Evolutionary conservation across 2,888 invertebrate species (phyloP).

Genomic region (Megaustenia siamemsis): DNA sequence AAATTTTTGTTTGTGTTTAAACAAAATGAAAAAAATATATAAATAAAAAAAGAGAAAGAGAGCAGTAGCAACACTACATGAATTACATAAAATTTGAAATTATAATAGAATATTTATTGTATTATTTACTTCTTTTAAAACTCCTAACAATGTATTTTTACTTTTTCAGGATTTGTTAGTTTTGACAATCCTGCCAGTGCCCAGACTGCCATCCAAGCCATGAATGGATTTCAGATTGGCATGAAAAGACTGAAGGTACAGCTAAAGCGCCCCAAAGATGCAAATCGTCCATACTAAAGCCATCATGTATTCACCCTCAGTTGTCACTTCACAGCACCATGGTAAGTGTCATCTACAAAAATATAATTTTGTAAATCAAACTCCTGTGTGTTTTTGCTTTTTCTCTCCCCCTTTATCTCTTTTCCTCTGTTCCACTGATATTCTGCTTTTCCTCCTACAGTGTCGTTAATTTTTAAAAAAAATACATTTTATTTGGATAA

Average conservation of each 20-base stretch:
- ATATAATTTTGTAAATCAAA: not conserved
- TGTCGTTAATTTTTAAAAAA: too few relatives aligned
- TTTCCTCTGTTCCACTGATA: not conserved
- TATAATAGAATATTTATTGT: too few relatives aligned
- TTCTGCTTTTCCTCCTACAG: not conserved
- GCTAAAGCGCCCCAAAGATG: conserved; percentile 98
- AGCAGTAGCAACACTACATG: too few relatives aligned
- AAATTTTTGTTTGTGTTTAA: too few relatives aligned
- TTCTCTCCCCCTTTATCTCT: not conserved
- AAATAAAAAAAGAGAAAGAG: too few relatives aligned
- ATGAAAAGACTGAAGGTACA: conserved; percentile 99
- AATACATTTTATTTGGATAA: too few relatives aligned
- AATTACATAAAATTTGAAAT: too few relatives aligned
- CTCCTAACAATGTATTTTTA: too few relatives aligned
- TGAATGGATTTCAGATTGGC: conserved; percentile 99
- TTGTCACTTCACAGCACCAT: not conserved
- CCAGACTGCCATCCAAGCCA: conserved; percentile 98
- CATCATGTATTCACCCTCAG: not conserved
- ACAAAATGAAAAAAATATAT: too few relatives aligned
- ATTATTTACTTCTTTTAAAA: too few relatives aligned
- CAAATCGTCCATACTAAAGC: conserved; percentile 95
- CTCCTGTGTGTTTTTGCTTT: not conserved
- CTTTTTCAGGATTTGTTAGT: conserved; percentile 94
- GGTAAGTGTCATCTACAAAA: conserved; percentile 7
- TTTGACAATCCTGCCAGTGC: conserved; percentile 99